phyloP scores from a whole-genome alignment of 2,888 invertebrate genomes.

The Ypsolopha scabrella region DNA sequence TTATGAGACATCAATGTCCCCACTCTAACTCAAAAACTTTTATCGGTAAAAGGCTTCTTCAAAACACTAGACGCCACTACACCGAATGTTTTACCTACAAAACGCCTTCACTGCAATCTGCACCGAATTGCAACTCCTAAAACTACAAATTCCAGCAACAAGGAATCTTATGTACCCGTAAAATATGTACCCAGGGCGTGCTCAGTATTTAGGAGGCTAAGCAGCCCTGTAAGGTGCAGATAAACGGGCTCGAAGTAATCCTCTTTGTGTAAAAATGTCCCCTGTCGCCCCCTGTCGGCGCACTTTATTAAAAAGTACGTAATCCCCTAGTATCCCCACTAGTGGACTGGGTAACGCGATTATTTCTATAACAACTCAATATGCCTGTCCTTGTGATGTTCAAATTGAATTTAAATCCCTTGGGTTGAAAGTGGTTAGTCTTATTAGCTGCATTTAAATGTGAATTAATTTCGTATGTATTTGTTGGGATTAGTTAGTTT shows the following conservation, averaged over 20 bases:
- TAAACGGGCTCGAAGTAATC: conserved; percentile 66
- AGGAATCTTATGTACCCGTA: conserved; percentile 14
- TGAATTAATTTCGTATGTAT: too few species aligned
- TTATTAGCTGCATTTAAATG: too few species aligned
- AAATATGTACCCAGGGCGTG: conserved; percentile 36
- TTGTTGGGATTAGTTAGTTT: too few species aligned
- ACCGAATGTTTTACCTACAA: not conserved
- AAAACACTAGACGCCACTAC: not conserved
- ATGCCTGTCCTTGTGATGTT: conserved; percentile 41
- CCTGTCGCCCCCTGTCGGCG: conserved; percentile 51
- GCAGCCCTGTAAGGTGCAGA: conserved; percentile 65
- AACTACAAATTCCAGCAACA: not conserved
- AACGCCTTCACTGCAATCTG: too few species aligned
- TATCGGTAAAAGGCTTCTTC: not conserved
- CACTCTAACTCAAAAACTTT: not conserved
- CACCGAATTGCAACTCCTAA: not conserved
- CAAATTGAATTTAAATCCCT: conserved; percentile 61
- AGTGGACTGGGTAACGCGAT: conserved; percentile 68
- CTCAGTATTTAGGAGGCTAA: conserved; percentile 61
- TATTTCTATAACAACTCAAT: conserved; percentile 64
- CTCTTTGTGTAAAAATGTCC: conserved; percentile 69
- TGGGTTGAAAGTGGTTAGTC: conserved; percentile 18
- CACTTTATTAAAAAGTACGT: conserved; percentile 68
- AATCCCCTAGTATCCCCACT: conserved; percentile 41
- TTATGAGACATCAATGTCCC: too few species aligned